Conservation (phyloP, 2,888 invertebrate species). For the Chrysotoxum bicinctum region DNA sequence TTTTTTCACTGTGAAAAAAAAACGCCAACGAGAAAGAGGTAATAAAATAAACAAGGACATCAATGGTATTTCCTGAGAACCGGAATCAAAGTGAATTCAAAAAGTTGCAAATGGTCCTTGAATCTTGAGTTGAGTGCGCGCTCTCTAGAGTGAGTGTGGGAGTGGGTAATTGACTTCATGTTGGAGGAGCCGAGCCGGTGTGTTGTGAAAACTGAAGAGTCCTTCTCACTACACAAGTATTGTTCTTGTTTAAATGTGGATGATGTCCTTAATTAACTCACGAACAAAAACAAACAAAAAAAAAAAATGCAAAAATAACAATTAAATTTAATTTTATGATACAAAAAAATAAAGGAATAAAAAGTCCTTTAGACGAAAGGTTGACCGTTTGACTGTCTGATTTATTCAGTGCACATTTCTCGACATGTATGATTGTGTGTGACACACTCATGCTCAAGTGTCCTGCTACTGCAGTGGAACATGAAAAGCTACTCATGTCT, state of each 20-base stretch:
- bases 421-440: constrained; percentile 6
- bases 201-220: constrained; percentile 42
- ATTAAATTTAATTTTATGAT: constrained; percentile 42
- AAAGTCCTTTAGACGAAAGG: constrained; percentile 12
- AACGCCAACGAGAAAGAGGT: constrained; percentile 1
- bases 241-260: constrained; percentile 59
- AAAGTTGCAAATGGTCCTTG: constrained; percentile 62
- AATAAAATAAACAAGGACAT: constrained; percentile 56
- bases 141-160: not conserved
- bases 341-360: not conserved
- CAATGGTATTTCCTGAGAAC: constrained; percentile 64
- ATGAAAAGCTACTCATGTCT: constrained; percentile 65
- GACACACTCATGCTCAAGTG: not conserved
- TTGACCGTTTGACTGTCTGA: constrained; percentile 50
- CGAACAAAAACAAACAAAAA: not conserved
- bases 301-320: constrained; percentile 13
- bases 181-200: constrained; percentile 28
- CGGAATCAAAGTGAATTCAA: constrained; percentile 61
- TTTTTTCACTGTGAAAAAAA: not conserved
- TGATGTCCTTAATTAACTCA: constrained; percentile 66
- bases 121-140: constrained; percentile 48
- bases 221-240: constrained; percentile 46
- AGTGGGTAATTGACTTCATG: constrained; percentile 56
- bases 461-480: constrained; percentile 42
- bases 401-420: constrained; percentile 58